These are phyloP conservation scores for Albula goreensis DNA, from an alignment of 2,113 vertebrate genomes.

Conservation along the genomic window DNA sequence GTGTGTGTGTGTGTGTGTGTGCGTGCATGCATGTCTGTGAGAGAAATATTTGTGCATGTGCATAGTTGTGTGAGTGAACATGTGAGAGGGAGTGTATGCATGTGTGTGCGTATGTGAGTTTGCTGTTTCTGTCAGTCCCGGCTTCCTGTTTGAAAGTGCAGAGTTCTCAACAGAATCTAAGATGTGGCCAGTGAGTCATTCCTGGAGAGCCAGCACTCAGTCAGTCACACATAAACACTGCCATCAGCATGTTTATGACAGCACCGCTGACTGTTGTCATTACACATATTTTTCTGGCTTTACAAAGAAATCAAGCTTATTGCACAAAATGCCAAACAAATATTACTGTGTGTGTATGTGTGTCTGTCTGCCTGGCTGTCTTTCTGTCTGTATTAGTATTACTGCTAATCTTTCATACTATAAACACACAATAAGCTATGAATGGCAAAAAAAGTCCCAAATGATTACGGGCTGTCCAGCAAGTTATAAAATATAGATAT, in stretches of 20 bases:
- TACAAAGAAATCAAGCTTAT: not conserved
- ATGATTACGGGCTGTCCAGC: too few relatives aligned
- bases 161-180: conserved; percentile 8
- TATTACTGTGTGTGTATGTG: not conserved
- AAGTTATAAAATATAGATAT: too few relatives aligned
- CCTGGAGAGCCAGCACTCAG: not conserved
- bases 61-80: too few relatives aligned
- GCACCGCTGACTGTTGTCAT: not conserved
- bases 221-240: not conserved
- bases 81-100: too few relatives aligned
- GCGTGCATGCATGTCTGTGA: not conserved
- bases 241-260: conserved; percentile 1
- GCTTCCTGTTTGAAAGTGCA: conserved; percentile 11
- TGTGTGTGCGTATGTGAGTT: not conserved
- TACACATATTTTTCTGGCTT: not conserved
- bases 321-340: not conserved
- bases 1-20: too few relatives aligned
- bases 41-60: not conserved
- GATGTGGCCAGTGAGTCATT: conserved; percentile 7
- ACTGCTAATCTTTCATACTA: too few relatives aligned
- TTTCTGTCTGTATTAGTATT: too few relatives aligned
- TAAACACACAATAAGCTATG: too few relatives aligned
- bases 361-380: too few relatives aligned
- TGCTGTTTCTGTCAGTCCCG: not conserved
- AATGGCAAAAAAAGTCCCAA: too few relatives aligned